Conservation (phyloP, 2,797 vertebrate species). For the Eidolon dupreanum region DNA sequence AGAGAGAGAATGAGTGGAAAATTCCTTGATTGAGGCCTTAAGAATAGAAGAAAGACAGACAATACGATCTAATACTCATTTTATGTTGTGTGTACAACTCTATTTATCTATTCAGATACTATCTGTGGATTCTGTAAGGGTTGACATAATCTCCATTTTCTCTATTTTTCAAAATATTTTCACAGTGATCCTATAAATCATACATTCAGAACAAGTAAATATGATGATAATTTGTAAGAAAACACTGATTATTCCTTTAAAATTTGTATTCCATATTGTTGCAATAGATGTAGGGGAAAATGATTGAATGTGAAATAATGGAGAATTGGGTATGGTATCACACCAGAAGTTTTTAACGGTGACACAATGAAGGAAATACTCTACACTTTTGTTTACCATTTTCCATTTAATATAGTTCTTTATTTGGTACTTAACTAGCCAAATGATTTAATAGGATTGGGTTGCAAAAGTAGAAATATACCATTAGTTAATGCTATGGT, state of each 20-base stretch:
- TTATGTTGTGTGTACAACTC: not conserved
- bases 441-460: not conserved
- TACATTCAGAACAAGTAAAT: slow-evolving; percentile 33
- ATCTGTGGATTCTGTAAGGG: not conserved
- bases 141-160: not conserved
- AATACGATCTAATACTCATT: not conserved
- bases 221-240: not conserved
- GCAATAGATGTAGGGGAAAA: not conserved
- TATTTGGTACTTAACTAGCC: not conserved
- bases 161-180: slow-evolving; percentile 36
- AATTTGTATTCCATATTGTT: not conserved
- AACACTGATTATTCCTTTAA: not conserved
- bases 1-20: not conserved
- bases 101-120: not conserved
- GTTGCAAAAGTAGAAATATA: not conserved
- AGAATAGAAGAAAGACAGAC: not conserved
- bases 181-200: slow-evolving; percentile 32
- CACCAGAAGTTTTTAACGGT: not conserved
- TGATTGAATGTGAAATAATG: not conserved
- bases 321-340: not conserved
- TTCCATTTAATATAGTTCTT: not conserved
- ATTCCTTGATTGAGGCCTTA: not conserved
- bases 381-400: not conserved
- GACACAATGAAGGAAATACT: not conserved
- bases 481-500: not conserved